A percentile compares a stretch with the other conserved stretches of the same genome.
phyloP scores from a whole-genome alignment of 1,140 invertebrate species.

The Tetramorium parvispinum region DNA sequence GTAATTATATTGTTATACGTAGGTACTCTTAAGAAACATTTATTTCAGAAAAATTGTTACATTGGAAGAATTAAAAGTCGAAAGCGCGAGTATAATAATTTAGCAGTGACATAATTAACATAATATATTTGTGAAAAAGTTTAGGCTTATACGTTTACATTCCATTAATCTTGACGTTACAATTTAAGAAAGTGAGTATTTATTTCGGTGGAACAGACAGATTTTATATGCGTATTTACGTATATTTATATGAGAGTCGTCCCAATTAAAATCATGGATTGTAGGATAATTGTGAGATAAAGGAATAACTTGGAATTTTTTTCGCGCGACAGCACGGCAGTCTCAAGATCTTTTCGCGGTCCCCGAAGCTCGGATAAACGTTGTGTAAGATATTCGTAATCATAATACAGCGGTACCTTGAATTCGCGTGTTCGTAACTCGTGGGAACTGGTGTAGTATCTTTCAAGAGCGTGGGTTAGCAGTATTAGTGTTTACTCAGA shows the following conservation, averaged over 20 bases:
- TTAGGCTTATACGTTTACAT: background rate
- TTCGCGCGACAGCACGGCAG: constrained; percentile 14
- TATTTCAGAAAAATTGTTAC: background rate
- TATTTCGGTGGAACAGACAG: background rate
- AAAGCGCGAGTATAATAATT: background rate
- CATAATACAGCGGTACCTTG: constrained; percentile 75
- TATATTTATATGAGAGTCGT: constrained; percentile 28
- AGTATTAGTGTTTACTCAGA: constrained; percentile 80
- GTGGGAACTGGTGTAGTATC: constrained; percentile 82
- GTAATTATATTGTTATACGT: background rate
- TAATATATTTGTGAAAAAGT: background rate
- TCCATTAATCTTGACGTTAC: background rate
- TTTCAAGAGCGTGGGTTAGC: constrained; percentile 80
- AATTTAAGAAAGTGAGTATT: constrained; percentile 9
- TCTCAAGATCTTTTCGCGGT: constrained; percentile 42
- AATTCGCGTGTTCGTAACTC: constrained; percentile 81
- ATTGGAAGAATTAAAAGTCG: background rate
- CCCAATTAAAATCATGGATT: constrained; percentile 36
- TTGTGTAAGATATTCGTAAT: constrained; percentile 69
- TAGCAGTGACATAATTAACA: background rate
- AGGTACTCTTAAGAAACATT: background rate
- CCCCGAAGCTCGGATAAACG: constrained; percentile 65
- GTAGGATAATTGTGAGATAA: constrained; percentile 17
- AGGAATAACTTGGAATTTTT: constrained; percentile 19
- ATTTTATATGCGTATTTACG: background rate